These are phyloP conservation scores for Cataglyphis hispanica DNA, from an alignment of 1,140 invertebrate genomes.

Conservation along the genomic window DNA sequence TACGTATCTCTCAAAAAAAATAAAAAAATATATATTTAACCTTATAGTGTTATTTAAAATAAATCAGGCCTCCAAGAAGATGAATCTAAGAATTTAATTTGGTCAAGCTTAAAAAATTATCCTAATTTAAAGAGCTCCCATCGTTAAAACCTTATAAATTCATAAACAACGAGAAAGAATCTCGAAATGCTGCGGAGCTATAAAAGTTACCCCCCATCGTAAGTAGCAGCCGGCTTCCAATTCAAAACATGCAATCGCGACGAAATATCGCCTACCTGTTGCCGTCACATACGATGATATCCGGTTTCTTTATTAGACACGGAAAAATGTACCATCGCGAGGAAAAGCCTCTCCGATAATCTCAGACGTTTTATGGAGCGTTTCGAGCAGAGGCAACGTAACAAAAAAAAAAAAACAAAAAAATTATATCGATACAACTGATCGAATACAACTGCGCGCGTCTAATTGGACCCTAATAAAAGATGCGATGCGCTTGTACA, in stretches of 20 bases:
- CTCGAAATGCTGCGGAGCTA: conserved; percentile 18
- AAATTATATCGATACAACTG: conserved; percentile 23
- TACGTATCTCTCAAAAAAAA: not conserved
- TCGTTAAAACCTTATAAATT: conserved; percentile 46
- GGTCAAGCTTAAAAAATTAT: conserved; percentile 7
- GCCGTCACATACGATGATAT: conserved; percentile 35
- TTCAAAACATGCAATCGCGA: conserved; percentile 40
- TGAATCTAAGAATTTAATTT: conserved; percentile 18
- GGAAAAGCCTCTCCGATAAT: conserved; percentile 51
- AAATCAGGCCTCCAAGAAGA: not conserved
- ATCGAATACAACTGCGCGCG: conserved; percentile 19
- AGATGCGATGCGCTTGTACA: not conserved
- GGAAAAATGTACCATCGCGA: conserved; percentile 8
- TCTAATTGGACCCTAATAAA: conserved; percentile 49
- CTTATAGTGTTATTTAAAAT: not conserved
- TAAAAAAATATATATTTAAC: not conserved
- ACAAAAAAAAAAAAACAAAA: conserved; percentile 30
- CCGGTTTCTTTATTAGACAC: conserved; percentile 33
- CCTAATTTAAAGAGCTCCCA: not conserved
- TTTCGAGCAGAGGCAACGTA: not conserved
- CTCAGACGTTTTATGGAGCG: conserved; percentile 29
- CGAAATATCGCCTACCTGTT: conserved; percentile 46
- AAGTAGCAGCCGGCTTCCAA: conserved; percentile 44
- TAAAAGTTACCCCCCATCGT: conserved; percentile 51
- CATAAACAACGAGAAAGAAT: conserved; percentile 33